phyloP scores from a whole-genome alignment of 2,888 invertebrate genomes.

The Biston betularia region DNA sequence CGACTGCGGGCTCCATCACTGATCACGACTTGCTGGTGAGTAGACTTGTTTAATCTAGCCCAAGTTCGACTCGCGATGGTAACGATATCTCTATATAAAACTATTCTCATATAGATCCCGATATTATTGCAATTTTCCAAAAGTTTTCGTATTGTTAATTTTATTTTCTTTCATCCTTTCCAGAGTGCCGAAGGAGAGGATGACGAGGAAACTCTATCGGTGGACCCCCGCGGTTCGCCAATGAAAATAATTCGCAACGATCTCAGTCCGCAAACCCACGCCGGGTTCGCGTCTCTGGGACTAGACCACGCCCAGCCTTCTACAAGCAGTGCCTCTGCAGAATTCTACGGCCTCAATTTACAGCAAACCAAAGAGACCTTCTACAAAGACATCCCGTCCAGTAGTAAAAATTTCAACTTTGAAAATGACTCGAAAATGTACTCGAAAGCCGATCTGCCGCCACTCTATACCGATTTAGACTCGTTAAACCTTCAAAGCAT shows the following conservation, averaged over 20 bases:
- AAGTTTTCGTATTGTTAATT: background rate
- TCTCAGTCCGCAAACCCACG: conserved; percentile 61
- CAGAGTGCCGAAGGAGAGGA: conserved; percentile 86
- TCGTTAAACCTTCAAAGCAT: conserved; percentile 64
- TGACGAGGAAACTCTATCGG: conserved; percentile 86
- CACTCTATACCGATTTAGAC: conserved; percentile 59
- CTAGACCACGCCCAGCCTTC: conserved; percentile 58
- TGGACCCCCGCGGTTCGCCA: conserved; percentile 77
- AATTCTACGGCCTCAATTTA: conserved; percentile 70
- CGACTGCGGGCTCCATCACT: conserved; percentile 88
- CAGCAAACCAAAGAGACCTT: conserved; percentile 75
- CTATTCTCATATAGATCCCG: no score
- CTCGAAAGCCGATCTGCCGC: conserved; percentile 59
- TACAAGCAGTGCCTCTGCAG: conserved; percentile 58
- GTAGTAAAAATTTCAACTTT: conserved; percentile 76
- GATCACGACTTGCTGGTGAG: conserved; percentile 86
- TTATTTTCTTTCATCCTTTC: conserved; percentile 3
- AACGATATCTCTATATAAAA: no score
- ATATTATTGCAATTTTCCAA: no score
- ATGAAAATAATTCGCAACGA: conserved; percentile 72
- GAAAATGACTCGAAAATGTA: conserved; percentile 69
- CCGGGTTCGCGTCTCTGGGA: conserved; percentile 45
- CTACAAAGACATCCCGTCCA: conserved; percentile 76
- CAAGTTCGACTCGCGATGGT: no score
- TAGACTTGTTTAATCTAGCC: background rate